Percentiles rank a stretch among this genome's conserved stretches.
These are phyloP conservation scores for Drosophila littoralis DNA, from an alignment of 1,140 invertebrate species.

Conservation along the genomic window DNA sequence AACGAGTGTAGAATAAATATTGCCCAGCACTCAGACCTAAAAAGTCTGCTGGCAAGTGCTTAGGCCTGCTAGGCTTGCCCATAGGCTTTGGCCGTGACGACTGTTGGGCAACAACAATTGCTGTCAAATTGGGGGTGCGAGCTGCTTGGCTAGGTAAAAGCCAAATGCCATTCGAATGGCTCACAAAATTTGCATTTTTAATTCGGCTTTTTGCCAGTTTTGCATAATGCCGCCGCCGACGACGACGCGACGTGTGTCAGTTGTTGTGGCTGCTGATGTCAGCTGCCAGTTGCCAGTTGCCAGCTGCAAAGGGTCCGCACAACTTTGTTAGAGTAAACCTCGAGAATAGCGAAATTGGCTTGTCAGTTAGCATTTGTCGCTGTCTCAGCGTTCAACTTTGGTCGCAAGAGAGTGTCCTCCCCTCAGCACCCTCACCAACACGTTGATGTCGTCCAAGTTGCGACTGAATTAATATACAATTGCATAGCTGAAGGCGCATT, in stretches of 20 bases:
- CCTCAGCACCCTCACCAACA: background rate
- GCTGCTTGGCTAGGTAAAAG: slow-evolving; percentile 24
- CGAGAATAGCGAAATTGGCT: slow-evolving; percentile 70
- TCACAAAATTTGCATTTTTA: slow-evolving; percentile 77
- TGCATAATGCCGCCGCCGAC: slow-evolving; percentile 67
- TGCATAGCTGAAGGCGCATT: slow-evolving; percentile 79
- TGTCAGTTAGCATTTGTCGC: slow-evolving; percentile 82
- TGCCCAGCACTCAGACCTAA: background rate
- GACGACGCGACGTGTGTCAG: slow-evolving; percentile 68
- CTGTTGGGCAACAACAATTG: slow-evolving; percentile 38
- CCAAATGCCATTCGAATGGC: slow-evolving; percentile 44
- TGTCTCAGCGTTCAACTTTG: slow-evolving; percentile 54
- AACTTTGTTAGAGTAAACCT: slow-evolving; percentile 51
- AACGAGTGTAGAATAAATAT: background rate
- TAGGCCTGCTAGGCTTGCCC: background rate
- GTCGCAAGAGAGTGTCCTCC: slow-evolving; percentile 21
- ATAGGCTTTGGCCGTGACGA: background rate
- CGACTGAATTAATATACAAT: slow-evolving; percentile 81
- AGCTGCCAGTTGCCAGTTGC: slow-evolving; percentile 49
- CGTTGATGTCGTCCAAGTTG: slow-evolving; percentile 46
- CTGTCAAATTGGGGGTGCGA: slow-evolving; percentile 29
- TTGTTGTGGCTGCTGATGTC: slow-evolving; percentile 49
- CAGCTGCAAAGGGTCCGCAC: slow-evolving; percentile 49
- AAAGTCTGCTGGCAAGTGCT: background rate
- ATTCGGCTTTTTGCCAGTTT: slow-evolving; percentile 74